Conservation (phyloP, 2,797 vertebrate genomes). For the Ceryle rudis region DNA sequence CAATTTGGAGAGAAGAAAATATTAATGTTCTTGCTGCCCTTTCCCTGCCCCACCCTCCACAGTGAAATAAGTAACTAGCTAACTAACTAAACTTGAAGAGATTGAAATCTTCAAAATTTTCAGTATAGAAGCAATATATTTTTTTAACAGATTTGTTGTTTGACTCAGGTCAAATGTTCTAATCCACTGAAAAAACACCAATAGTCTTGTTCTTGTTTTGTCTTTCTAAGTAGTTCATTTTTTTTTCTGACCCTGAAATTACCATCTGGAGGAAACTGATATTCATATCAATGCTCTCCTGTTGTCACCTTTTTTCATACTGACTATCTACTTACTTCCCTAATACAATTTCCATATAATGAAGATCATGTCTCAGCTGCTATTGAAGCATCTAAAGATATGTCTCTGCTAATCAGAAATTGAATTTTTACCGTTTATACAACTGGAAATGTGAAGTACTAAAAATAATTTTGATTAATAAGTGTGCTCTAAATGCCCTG, state of each 20-base stretch:
- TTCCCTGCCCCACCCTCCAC: fast-evolving
- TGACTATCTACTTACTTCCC: neutral
- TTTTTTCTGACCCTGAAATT: neutral
- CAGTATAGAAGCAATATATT: neutral
- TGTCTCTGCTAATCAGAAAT: neutral
- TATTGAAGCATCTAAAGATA: neutral
- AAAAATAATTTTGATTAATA: neutral
- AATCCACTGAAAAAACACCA: neutral
- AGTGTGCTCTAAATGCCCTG: neutral
- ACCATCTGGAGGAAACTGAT: neutral
- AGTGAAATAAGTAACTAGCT: neutral
- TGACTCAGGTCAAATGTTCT: neutral
- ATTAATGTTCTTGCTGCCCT: neutral
- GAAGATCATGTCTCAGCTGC: neutral
- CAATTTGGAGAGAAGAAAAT: neutral
- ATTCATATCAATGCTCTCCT: neutral
- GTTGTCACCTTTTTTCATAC: neutral
- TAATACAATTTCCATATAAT: neutral
- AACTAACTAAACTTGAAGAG: neutral
- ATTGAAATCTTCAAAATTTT: neutral
- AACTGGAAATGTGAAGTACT: neutral
- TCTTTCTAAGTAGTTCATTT: neutral
- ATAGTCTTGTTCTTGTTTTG: neutral
- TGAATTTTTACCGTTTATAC: neutral
- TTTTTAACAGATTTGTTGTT: neutral